These are phyloP conservation scores for Adelphocoris suturalis DNA, from an alignment of 2,888 invertebrate genomes.

Conservation along the genomic window DNA sequence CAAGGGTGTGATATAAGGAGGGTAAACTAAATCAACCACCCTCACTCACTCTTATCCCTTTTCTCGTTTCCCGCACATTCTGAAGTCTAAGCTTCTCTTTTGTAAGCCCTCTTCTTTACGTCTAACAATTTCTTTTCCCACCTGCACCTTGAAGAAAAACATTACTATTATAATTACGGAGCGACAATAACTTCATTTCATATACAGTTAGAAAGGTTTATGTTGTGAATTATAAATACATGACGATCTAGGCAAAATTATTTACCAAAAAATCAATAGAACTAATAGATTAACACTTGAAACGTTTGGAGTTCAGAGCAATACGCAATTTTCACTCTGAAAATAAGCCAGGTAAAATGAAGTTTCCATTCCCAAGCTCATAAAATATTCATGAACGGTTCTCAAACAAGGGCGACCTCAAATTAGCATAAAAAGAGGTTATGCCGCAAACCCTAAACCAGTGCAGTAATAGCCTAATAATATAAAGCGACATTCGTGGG, in stretches of 20 bases:
- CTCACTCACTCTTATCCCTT: constrained; percentile 26
- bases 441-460: neutral
- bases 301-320: neutral
- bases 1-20: constrained; percentile 54
- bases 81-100: constrained; percentile 2
- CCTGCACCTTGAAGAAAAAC: neutral
- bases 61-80: constrained; percentile 19
- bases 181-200: too few species aligned
- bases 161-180: too few species aligned
- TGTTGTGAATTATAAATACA: too few species aligned
- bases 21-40: constrained; percentile 42
- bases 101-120: neutral
- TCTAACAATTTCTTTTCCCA: neutral
- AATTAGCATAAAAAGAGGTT: neutral
- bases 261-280: too few species aligned
- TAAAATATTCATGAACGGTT: constrained; percentile 5
- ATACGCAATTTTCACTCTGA: neutral
- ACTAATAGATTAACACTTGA: too few species aligned
- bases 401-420: neutral
- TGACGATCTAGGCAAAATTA: too few species aligned
- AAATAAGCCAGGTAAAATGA: constrained; percentile 1
- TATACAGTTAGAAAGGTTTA: too few species aligned
- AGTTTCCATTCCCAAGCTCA: constrained; percentile 15
- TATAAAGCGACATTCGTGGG: neutral
- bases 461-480: neutral